Percentiles rank a stretch among this genome's conserved stretches.
These are phyloP conservation scores for Anguilla pacifica DNA, from an alignment of 2,797 vertebrate species.

Conservation along the genomic window DNA sequence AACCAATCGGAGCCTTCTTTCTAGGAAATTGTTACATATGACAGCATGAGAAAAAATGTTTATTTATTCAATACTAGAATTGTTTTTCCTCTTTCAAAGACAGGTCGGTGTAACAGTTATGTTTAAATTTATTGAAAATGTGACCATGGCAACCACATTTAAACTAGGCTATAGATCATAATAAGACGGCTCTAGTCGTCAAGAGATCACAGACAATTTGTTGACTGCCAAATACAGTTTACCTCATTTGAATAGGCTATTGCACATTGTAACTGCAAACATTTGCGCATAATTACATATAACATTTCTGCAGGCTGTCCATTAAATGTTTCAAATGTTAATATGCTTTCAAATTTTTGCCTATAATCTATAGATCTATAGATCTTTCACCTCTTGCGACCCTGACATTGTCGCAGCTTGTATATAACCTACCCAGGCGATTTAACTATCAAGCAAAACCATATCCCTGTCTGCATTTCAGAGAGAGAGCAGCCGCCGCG, in stretches of 20 bases:
- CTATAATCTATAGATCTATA: background rate
- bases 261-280: background rate
- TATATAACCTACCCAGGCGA: background rate
- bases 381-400: background rate
- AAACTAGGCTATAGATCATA: too few relatives aligned
- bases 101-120: background rate
- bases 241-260: background rate
- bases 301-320: background rate
- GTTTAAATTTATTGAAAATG: background rate
- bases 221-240: background rate
- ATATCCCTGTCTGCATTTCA: slow-evolving; percentile 5
- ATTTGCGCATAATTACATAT: background rate
- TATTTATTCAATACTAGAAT: background rate
- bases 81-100: background rate
- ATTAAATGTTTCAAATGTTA: background rate
- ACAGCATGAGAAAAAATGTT: background rate
- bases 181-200: background rate
- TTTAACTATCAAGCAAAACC: background rate
- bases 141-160: background rate
- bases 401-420: slow-evolving; percentile 8
- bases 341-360: background rate
- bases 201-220: background rate
- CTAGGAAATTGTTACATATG: background rate
- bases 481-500: background rate
- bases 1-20: background rate